Conservation (phyloP, 2,797 vertebrate species). For the Neosilurus mollespiculum region DNA sequence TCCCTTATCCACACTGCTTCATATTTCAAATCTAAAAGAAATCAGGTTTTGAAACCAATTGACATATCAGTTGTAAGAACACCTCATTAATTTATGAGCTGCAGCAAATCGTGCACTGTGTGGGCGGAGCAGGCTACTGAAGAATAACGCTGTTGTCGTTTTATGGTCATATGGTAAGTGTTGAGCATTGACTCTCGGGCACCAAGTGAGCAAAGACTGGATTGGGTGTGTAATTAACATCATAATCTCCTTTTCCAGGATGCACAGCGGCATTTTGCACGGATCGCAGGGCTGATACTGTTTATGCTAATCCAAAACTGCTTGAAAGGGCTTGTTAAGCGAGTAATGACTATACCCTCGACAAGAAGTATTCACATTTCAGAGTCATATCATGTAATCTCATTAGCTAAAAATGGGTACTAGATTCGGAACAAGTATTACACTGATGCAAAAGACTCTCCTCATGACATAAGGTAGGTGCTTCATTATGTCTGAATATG, state of each 20-base stretch:
- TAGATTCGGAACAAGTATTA: slow-evolving; percentile 19
- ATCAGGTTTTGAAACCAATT: neutral
- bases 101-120: neutral
- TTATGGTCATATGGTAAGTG: slow-evolving; percentile 53
- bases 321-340: slow-evolving; percentile 23
- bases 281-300: slow-evolving; percentile 34
- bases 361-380: slow-evolving; percentile 24
- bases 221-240: slow-evolving; percentile 52
- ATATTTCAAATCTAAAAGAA: neutral
- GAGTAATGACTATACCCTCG: slow-evolving; percentile 26
- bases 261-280: slow-evolving; percentile 29
- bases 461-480: slow-evolving; percentile 32
- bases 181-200: slow-evolving; percentile 26
- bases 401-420: slow-evolving; percentile 8
- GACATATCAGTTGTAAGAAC: neutral
- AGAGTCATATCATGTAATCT: slow-evolving; percentile 22
- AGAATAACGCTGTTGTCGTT: slow-evolving; percentile 41
- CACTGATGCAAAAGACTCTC: slow-evolving; percentile 29
- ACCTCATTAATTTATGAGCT: slow-evolving; percentile 10
- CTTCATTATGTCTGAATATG: slow-evolving; percentile 21
- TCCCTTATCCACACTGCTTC: neutral
- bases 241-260: slow-evolving; percentile 43
- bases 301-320: slow-evolving; percentile 24
- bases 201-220: slow-evolving; percentile 23
- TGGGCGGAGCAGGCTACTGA: slow-evolving; percentile 22